Conservation (phyloP, 2,797 vertebrate species). For the Semaprochilodus insignis region DNA sequence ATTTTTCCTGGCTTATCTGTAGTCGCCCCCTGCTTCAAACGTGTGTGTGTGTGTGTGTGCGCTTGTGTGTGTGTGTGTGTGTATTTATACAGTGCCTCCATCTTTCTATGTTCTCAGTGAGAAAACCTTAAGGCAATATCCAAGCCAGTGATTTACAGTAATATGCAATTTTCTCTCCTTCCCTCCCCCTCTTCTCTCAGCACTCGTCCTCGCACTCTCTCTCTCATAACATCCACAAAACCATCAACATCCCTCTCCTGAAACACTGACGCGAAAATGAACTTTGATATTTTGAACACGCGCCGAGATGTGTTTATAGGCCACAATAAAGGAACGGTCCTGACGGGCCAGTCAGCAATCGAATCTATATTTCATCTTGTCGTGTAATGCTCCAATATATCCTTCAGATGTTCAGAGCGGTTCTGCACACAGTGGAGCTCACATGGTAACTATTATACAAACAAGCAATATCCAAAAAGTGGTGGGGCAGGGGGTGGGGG, state of each 20-base stretch:
- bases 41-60: conserved; percentile 5
- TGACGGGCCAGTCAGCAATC: conserved; percentile 2
- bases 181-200: neutral
- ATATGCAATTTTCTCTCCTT: neutral
- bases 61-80: conserved; percentile 21
- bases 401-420: neutral
- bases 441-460: neutral
- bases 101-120: conserved; percentile 9
- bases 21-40: neutral
- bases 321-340: conserved; percentile 40
- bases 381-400: conserved; percentile 6
- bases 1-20: conserved; percentile 28
- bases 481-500: neutral
- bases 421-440: neutral
- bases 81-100: conserved; percentile 4
- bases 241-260: conserved; percentile 23
- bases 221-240: conserved; percentile 13
- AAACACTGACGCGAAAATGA: conserved; percentile 33
- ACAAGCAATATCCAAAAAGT: neutral
- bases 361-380: conserved; percentile 9
- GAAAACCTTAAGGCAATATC: conserved; percentile 23
- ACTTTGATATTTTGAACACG: conserved; percentile 53
- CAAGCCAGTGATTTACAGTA: conserved; percentile 21
- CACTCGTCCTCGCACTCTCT: neutral
- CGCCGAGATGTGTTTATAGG: conserved; percentile 35